Conservation (phyloP, 2,797 vertebrate genomes). For the Pogoniulus pusillus region DNA sequence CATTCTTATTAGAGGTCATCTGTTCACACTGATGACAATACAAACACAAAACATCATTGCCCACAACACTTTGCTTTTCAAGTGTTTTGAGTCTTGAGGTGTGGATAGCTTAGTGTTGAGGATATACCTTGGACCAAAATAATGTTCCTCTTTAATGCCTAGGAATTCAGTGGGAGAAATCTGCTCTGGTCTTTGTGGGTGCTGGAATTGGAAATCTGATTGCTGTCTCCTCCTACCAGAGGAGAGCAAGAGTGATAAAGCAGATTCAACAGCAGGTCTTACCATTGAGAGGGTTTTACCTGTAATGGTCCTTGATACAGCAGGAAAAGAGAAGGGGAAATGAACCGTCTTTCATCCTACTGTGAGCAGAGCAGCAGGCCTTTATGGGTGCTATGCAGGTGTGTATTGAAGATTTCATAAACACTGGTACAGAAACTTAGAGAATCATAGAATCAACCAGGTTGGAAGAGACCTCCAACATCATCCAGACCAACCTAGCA, state of each 20-base stretch:
- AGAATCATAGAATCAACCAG: no score
- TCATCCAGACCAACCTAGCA: no score
- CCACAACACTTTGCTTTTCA: background rate
- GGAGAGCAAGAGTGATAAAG: background rate
- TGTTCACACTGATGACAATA: background rate
- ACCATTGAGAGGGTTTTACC: background rate
- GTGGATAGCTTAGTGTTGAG: background rate
- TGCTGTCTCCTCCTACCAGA: background rate
- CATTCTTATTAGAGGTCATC: background rate
- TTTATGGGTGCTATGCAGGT: background rate
- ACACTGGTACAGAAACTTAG: background rate
- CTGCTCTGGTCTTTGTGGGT: background rate
- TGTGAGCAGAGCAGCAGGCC: background rate
- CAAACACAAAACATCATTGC: background rate
- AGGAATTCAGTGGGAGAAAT: background rate
- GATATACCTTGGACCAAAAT: background rate
- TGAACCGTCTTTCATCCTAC: background rate
- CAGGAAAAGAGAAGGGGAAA: background rate
- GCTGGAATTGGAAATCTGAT: background rate
- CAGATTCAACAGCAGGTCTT: background rate
- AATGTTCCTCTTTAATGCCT: background rate
- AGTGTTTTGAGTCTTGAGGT: background rate
- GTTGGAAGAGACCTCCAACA: no score
- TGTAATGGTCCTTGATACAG: background rate
- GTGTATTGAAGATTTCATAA: background rate